Evolutionary conservation across 1,140 invertebrate species (phyloP).

Genomic region (Sarcophaga bullata): DNA sequence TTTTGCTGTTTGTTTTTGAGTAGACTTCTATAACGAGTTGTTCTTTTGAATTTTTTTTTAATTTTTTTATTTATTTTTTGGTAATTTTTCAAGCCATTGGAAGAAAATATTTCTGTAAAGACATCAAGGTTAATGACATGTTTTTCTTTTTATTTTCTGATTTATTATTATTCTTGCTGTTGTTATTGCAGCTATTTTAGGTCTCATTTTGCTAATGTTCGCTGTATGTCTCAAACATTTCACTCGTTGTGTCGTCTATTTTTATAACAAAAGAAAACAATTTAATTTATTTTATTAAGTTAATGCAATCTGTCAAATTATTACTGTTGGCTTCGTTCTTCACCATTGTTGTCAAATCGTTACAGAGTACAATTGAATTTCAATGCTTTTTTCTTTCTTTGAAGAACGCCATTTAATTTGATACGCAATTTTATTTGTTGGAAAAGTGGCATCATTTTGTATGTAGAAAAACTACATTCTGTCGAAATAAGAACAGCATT

Average conservation of each 20-base stretch:
- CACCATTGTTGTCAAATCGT: neutral
- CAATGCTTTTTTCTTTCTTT: too few species aligned
- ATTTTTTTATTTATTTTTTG: neutral
- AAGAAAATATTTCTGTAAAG: slow-evolving; percentile 5
- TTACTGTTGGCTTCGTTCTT: neutral
- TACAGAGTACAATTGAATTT: too few species aligned
- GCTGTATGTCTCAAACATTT: neutral
- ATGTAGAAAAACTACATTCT: too few species aligned
- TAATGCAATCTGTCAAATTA: slow-evolving; percentile 22
- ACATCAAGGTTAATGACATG: slow-evolving; percentile 18
- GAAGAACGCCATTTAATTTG: too few species aligned
- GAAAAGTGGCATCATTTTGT: neutral
- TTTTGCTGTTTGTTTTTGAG: too few species aligned
- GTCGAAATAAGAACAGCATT: too few species aligned
- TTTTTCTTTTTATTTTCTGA: neutral
- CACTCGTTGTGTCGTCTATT: neutral
- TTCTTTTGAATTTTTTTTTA: too few species aligned
- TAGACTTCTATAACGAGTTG: too few species aligned
- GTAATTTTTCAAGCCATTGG: slow-evolving; percentile 8
- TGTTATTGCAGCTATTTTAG: neutral
- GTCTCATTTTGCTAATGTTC: slow-evolving; percentile 12
- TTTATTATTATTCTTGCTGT: neutral
- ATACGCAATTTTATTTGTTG: neutral
- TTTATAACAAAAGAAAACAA: slow-evolving; percentile 19
- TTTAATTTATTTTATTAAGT: slow-evolving; percentile 22